Conservation (phyloP, 1,140 invertebrate genomes). For the Bombus balteatus region DNA sequence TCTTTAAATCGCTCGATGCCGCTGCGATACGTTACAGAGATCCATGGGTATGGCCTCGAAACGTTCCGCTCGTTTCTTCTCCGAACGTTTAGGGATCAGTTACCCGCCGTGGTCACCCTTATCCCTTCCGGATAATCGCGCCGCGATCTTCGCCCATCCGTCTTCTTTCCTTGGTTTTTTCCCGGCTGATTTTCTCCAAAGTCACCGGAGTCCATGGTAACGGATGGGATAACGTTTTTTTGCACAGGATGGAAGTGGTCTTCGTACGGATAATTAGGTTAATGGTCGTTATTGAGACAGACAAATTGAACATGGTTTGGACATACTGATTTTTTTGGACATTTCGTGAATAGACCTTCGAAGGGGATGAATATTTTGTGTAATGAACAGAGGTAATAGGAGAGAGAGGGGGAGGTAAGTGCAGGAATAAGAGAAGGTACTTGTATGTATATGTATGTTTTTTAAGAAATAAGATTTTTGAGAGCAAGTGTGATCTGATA, state of each 20-base stretch:
- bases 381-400: no score
- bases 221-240: not conserved
- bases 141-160: slow-evolving; percentile 48
- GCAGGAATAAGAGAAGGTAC: no score
- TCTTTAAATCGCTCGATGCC: slow-evolving; percentile 71
- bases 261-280: not conserved
- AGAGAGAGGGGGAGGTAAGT: no score
- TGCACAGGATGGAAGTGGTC: not conserved
- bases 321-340: not conserved
- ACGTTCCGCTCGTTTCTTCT: slow-evolving; percentile 49
- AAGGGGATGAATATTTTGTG: no score
- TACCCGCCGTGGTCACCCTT: slow-evolving; percentile 52
- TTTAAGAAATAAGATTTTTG: no score
- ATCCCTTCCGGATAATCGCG: slow-evolving; percentile 61
- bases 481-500: no score
- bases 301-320: not conserved
- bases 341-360: no score
- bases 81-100: slow-evolving; percentile 39
- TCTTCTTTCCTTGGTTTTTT: slow-evolving; percentile 14
- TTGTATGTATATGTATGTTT: no score
- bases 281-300: no score
- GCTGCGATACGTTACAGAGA: slow-evolving; percentile 66
- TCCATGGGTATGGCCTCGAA: slow-evolving; percentile 37
- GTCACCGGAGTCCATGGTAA: not conserved
- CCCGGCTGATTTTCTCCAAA: not conserved